Percentiles rank a stretch among this genome's conserved stretches.
Conservation (phyloP, 2,888 invertebrate genomes). For the Ligdia adustata region DNA sequence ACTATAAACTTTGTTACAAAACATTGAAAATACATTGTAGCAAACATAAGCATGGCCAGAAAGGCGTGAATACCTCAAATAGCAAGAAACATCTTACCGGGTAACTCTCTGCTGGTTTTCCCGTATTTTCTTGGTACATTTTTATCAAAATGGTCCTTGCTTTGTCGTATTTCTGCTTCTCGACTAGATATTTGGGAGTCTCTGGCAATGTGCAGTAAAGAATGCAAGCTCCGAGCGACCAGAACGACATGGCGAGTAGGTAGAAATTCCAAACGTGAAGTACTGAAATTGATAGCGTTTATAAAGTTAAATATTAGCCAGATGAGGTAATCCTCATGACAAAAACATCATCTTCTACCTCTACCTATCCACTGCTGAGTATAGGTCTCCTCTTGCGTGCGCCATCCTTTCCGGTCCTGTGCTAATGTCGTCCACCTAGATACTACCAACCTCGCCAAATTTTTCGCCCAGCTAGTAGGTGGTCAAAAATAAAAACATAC, state of each 20-base stretch:
- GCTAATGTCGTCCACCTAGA: too few species aligned
- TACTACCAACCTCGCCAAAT: too few species aligned
- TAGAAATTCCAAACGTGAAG: constrained; percentile 72
- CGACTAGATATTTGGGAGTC: constrained; percentile 67
- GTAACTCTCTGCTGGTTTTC: constrained; percentile 57
- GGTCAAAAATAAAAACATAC: too few species aligned
- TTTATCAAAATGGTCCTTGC: constrained; percentile 60
- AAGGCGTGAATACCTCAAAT: constrained; percentile 16
- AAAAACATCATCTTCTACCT: too few species aligned
- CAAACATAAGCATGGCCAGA: constrained; percentile 17
- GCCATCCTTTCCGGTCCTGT: too few species aligned
- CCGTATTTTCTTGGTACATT: constrained; percentile 63
- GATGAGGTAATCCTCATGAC: too few species aligned
- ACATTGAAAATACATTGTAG: constrained; percentile 11
- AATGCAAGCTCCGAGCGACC: constrained; percentile 53
- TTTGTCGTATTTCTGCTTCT: constrained; percentile 60
- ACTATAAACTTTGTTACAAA: neutral
- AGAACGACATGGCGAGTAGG: constrained; percentile 54
- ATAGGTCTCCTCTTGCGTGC: too few species aligned
- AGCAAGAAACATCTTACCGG: constrained; percentile 48
- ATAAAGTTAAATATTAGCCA: too few species aligned
- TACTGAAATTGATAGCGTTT: constrained; percentile 54
- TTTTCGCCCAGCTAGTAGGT: too few species aligned
- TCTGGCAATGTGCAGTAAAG: constrained; percentile 61
- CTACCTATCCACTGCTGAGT: too few species aligned